Evolutionary conservation across 1,140 invertebrate genomes (phyloP), one percentile per base, ranked within the genome.

Genomic region (Phocides pigmalion): DNA sequence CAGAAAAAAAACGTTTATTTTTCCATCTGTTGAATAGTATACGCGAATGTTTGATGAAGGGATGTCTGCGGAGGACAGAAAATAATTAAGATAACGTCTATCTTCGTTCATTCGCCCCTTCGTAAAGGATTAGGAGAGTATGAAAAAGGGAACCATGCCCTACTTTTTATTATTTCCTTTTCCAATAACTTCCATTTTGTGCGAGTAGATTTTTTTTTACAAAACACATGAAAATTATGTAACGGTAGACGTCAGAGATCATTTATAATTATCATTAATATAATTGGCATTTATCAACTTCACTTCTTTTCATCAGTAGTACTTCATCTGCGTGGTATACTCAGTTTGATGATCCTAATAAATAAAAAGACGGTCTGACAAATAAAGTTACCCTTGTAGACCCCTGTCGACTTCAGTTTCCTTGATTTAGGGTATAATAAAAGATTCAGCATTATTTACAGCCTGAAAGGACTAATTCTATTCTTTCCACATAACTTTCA

Each of bases 31-130:
- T 2, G 39, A 41, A 16, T 16, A 16, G 6, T 41, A 11, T 41
- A 16, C 39, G 39, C 5, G 16, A 42, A 17, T 12, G 41, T 19
- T 19, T 42, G 4, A 14, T 42, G 15, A 42, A 17, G 41, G 12
- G 16, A 17, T 42, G 41, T 42, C 16, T 42, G 41, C 4, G 16
- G 6, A 19, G 41, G 41, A 46, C 4, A 14, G 19, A 25, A 49
- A 49, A 49, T 49, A 15, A 49, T 49, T 49, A 49, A 49, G 46
- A 49, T 49, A 49, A 22, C 20, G 46, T 28, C 20, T n/a, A 49
- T 49, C 46, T 49, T 25, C 46, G n/a, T 49, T 25, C 19, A 28
- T n/a, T 12, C 46, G 20, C 22, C 20, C 46, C 22, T 14, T 28
- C 19, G 46, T 0, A 49, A 49, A 49, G 19, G 19, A 49, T 28